Evolutionary conservation across 1,140 invertebrate genomes (phyloP).

Genomic region (Camponotus floridanus): DNA sequence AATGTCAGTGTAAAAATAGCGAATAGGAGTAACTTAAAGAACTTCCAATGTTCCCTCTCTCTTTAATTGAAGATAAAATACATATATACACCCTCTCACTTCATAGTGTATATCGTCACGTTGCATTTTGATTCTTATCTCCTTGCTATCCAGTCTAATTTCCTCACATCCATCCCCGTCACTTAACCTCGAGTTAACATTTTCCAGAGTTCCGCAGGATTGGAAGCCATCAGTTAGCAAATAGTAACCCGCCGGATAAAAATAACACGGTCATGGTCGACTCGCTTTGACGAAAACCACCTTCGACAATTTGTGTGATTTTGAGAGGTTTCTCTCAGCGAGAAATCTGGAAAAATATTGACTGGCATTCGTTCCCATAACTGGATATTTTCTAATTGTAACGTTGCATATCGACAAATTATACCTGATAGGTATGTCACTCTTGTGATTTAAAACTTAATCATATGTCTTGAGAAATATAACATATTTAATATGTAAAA

Average conservation of each 20-base stretch:
- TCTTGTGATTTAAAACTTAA: background rate
- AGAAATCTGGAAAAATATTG: constrained; percentile 10
- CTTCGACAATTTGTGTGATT: constrained; percentile 23
- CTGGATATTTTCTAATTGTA: background rate
- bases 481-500: background rate
- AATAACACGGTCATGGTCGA: constrained; percentile 34
- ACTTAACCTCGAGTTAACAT: background rate
- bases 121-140: background rate
- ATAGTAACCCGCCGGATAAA: constrained; percentile 24
- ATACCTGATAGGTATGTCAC: background rate
- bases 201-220: background rate
- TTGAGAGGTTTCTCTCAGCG: background rate
- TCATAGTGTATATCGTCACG: background rate
- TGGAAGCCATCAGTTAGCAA: background rate
- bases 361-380: background rate
- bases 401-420: background rate
- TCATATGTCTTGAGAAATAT: background rate
- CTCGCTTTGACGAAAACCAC: background rate
- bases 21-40: background rate
- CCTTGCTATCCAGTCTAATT: background rate
- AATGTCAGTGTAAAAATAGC: constrained; percentile 34
- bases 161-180: background rate
- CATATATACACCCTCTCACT: no score
- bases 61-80: constrained; percentile 20
- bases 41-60: constrained; percentile 10